Evolutionary conservation across 2,113 vertebrate genomes (phyloP).

Genomic region (Calonectris borealis): DNA sequence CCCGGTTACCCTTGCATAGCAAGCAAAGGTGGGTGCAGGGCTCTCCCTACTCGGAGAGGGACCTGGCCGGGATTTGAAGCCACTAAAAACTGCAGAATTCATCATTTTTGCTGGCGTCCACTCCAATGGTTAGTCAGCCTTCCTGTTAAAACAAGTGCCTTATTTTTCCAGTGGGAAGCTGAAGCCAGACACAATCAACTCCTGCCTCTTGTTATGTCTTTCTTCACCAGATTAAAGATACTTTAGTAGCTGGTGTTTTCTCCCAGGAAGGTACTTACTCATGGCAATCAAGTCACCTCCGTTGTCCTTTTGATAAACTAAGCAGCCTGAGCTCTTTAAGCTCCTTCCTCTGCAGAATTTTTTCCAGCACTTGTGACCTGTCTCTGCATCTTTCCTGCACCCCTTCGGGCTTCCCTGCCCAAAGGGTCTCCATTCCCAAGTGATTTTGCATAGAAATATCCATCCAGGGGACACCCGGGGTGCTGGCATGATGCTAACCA

Average conservation of each 20-base stretch:
- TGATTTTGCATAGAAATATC: not conserved
- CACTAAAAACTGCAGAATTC: not conserved
- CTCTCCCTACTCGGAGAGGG: not conserved
- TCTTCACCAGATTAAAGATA: conserved; percentile 15
- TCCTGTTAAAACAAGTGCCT: not conserved
- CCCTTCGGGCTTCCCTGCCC: not conserved
- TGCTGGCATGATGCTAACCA: fast-evolving
- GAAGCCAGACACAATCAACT: not conserved
- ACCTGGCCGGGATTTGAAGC: not conserved
- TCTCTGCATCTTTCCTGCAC: too few species aligned
- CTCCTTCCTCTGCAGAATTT: not conserved
- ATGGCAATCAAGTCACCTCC: not conserved
- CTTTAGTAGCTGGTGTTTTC: not conserved
- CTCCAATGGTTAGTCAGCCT: not conserved
- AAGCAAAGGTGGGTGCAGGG: not conserved
- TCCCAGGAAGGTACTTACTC: conserved; percentile 2
- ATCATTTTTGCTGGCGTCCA: fast-evolving
- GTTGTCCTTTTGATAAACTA: not conserved
- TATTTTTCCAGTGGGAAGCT: conserved; percentile 3
- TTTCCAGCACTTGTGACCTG: not conserved
- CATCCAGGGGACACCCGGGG: fast-evolving
- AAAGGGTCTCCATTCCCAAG: fast-evolving
- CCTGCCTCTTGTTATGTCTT: conserved; percentile 15
- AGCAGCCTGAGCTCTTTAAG: not conserved
- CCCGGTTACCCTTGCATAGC: fast-evolving